Evolutionary conservation across 2,113 vertebrate genomes (phyloP), one percentile per base, ranked within the genome.

Genomic region (Nannobrachium achirus): DNA sequence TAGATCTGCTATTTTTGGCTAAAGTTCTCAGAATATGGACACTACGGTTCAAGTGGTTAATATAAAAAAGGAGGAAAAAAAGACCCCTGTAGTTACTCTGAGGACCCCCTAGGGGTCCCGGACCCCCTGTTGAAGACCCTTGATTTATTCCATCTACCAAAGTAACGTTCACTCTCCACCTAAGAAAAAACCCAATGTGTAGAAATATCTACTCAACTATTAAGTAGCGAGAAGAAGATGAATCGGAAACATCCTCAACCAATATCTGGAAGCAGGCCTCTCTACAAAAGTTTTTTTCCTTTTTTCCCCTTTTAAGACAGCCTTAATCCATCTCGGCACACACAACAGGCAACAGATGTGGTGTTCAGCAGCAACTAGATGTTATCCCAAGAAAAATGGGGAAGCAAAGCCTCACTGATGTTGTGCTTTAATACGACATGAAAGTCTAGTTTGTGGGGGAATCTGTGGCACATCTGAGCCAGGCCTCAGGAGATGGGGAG

Each of bases 371-470:
- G 75, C 82, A 68, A 64, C 15, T 2, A 81, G 81, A 84, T 71
- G 60, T 61, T 84, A 84, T 87, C 83, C 8, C 18, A 70, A 63
- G 77, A 79, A 59, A 79, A 61, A 69, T 33, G 55, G 51, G 73
- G 61, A 69, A 63, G 69, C 69, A 69, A 71, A 75, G 70, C 50
- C 16, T 52, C 68, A 73, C 48, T 78, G 82, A 78, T 85, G 83
- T 84, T 83, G 69, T 75, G 78, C 81, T 84, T 81, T 83, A 89
- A 84, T 73, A 77, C 64, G 72, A 80, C 79, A 84, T 85, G 73
- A 83, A 85, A 83, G 75, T 81, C 51, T 58, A 53, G 73, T 78
- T 75, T 65, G 63, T 45, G 82, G 55, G 41, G 59, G 59, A 73
- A 66, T 75, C 59, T 79, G 79, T 68, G 77, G 77, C 71, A 80